Conservation (phyloP, 2,113 vertebrate genomes). For the Phyllostomus discolor region DNA sequence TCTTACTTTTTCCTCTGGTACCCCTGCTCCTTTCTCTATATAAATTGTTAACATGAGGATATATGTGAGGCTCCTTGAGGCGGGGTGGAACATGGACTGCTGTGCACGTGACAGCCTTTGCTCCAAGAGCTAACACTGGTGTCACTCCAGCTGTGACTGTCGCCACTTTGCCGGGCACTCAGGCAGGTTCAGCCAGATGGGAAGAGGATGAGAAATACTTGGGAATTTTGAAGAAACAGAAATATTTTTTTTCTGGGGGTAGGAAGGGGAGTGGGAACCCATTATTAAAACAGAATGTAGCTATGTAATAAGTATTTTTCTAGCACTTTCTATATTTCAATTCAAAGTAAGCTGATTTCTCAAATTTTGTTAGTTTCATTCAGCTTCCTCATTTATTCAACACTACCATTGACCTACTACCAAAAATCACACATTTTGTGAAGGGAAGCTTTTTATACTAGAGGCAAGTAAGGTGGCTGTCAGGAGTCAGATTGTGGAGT, state of each 20-base stretch:
- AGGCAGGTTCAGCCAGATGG: neutral
- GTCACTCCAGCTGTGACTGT: neutral
- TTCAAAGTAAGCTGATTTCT: neutral
- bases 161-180: neutral
- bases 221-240: neutral
- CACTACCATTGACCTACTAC: neutral
- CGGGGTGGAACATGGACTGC: neutral
- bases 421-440: neutral
- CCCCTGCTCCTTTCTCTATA: neutral
- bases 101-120: accelerated
- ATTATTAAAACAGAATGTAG: neutral
- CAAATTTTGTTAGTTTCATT: neutral
- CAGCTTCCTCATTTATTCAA: neutral
- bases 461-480: neutral
- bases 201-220: neutral
- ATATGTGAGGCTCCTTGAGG: neutral
- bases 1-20: neutral
- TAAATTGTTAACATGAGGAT: neutral
- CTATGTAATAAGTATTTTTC: neutral
- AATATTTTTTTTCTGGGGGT: neutral
- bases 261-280: accelerated
- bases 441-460: neutral
- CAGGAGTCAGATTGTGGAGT: neutral
- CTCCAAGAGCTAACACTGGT: neutral
- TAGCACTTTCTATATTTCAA: neutral